A percentile compares a stretch with the other conserved stretches of the same genome.
phyloP scores from a whole-genome alignment of 1,140 invertebrate genomes.

The Subanguina moxae region DNA sequence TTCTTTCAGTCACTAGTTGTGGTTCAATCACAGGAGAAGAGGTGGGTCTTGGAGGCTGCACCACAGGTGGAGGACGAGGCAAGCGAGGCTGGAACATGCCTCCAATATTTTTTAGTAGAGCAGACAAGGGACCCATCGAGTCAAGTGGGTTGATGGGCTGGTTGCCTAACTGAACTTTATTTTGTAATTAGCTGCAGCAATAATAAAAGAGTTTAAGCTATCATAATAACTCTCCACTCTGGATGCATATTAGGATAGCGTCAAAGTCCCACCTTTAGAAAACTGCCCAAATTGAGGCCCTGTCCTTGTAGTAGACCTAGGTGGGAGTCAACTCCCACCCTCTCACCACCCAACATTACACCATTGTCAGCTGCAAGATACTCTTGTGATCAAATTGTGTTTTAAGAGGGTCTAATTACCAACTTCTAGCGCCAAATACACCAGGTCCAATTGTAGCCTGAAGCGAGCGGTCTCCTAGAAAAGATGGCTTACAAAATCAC shows the following conservation, averaged over 20 bases:
- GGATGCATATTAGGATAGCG: background rate
- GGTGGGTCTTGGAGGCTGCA: background rate
- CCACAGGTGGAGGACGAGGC: background rate
- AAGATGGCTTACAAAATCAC: background rate
- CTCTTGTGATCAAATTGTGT: background rate
- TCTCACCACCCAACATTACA: conserved; percentile 27
- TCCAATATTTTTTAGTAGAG: conserved; percentile 1
- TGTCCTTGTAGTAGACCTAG: conserved; percentile 30
- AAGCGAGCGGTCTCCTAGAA: conserved; percentile 23
- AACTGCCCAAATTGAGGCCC: conserved; percentile 38
- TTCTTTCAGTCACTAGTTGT: background rate
- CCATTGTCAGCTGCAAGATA: conserved; percentile 38
- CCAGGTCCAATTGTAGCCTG: conserved; percentile 35
- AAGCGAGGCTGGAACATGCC: conserved; percentile 6
- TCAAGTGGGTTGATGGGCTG: background rate
- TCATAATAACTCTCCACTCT: background rate
- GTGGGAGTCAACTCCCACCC: conserved; percentile 34
- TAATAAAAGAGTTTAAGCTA: too few relatives aligned
- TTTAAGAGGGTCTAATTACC: conserved; percentile 2
- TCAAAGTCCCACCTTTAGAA: conserved; percentile 26
- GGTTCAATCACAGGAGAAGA: background rate
- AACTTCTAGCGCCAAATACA: conserved; percentile 40
- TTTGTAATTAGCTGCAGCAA: conserved; percentile 4
- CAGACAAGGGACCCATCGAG: background rate
- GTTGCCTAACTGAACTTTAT: background rate